Evolutionary conservation across 1,140 invertebrate genomes (phyloP).

Genomic region (Adelges cooleyi): DNA sequence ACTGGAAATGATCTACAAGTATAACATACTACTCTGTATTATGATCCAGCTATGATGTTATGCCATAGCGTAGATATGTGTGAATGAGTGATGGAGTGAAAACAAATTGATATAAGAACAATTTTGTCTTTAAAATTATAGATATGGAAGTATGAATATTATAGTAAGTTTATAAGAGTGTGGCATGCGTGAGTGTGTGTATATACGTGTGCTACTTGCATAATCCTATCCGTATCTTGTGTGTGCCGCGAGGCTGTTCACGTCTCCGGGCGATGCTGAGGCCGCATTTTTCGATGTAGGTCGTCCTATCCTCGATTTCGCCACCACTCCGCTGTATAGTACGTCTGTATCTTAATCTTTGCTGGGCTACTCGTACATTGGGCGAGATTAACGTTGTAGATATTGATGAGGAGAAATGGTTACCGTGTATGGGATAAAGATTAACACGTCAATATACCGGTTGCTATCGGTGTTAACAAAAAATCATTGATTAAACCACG

Average conservation of each 20-base stretch:
- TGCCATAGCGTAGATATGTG: not conserved
- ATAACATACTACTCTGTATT: not conserved
- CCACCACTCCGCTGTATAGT: not conserved
- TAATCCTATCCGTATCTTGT: conserved; percentile 9
- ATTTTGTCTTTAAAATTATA: not conserved
- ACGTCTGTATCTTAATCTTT: not conserved
- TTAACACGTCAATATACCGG: too few species aligned
- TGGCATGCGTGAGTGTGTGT: not conserved
- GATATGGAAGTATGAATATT: not conserved
- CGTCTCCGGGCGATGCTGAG: conserved; percentile 9
- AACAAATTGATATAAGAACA: not conserved
- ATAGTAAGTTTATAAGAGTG: too few species aligned
- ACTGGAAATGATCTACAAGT: not conserved
- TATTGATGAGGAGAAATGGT: not conserved
- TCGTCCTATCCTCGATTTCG: conserved; percentile 23
- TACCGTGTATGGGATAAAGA: too few species aligned
- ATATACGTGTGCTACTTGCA: conserved; percentile 18
- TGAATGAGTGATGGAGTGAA: not conserved
- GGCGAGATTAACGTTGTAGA: not conserved
- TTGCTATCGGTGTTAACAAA: too few species aligned
- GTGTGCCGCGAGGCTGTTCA: not conserved
- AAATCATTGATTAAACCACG: too few species aligned
- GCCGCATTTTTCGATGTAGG: conserved; percentile 26
- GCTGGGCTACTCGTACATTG: not conserved
- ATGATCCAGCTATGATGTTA: not conserved